Evolutionary conservation across 2,888 invertebrate genomes (phyloP).

Genomic region (Dorcus hopei): DNA sequence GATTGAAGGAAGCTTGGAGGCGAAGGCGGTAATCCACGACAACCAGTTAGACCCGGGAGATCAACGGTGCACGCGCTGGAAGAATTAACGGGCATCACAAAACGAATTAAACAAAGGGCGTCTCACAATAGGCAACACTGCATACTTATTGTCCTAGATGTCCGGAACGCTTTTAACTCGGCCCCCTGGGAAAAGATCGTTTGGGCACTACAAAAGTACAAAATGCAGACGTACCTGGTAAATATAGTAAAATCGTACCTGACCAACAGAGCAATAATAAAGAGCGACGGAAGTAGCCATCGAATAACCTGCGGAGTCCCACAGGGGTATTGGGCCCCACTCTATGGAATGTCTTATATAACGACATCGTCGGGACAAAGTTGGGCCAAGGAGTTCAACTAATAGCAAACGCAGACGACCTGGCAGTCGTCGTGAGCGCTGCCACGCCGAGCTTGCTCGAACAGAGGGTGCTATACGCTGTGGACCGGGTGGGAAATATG

Average conservation of each 20-base stretch:
- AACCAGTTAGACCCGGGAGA: too few relatives aligned
- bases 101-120: too few relatives aligned
- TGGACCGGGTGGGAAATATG: background rate
- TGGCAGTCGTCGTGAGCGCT: background rate
- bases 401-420: background rate
- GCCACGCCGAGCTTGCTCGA: constrained; percentile 1
- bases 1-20: too few relatives aligned
- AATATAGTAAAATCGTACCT: background rate
- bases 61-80: too few relatives aligned
- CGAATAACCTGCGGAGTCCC: background rate
- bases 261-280: background rate
- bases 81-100: too few relatives aligned
- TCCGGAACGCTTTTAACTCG: too few relatives aligned
- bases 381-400: background rate
- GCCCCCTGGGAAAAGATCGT: too few relatives aligned
- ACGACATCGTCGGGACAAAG: background rate
- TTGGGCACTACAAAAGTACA: background rate
- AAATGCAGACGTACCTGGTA: background rate
- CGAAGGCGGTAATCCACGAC: too few relatives aligned
- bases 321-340: background rate
- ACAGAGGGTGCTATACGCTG: background rate
- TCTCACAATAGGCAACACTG: too few relatives aligned
- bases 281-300: background rate
- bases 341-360: background rate
- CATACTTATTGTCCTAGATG: too few relatives aligned